Evolutionary conservation across 2,113 vertebrate species (phyloP).

Genomic region (Spheniscus mendiculus): DNA sequence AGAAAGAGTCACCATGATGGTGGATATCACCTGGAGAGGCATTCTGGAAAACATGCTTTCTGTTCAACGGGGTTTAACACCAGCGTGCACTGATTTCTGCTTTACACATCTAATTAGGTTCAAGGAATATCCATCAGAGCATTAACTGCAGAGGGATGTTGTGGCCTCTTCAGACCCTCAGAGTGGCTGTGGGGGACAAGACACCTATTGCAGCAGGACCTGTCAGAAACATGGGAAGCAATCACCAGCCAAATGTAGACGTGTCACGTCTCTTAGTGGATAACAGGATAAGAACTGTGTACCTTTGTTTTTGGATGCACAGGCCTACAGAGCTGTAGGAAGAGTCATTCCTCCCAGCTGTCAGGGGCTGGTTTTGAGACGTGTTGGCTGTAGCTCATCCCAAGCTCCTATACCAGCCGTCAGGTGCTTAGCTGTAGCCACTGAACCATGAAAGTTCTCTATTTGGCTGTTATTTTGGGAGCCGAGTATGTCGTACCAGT

Average conservation of each 20-base stretch:
- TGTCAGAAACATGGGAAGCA: neutral
- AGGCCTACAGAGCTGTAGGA: neutral
- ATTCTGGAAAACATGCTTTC: neutral
- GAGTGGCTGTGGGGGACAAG: too few species aligned
- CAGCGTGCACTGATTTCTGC: neutral
- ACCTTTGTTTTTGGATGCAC: neutral
- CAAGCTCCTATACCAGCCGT: neutral
- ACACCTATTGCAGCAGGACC: neutral
- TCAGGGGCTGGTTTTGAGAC: neutral
- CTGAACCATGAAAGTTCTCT: neutral
- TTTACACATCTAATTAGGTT: neutral
- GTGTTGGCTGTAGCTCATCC: neutral
- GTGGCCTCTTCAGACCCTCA: neutral
- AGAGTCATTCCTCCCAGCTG: neutral
- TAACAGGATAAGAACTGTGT: neutral
- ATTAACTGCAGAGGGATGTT: neutral
- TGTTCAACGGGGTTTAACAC: neutral
- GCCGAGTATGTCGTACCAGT: neutral
- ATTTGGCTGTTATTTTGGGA: neutral
- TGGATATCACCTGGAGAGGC: neutral
- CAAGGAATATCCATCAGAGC: neutral
- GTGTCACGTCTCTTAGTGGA: neutral
- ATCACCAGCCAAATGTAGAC: too few species aligned
- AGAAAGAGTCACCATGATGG: neutral
- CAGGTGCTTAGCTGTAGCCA: neutral